Conservation (phyloP, 2,888 invertebrate species). For the Gymnoscelis rufifasciata region DNA sequence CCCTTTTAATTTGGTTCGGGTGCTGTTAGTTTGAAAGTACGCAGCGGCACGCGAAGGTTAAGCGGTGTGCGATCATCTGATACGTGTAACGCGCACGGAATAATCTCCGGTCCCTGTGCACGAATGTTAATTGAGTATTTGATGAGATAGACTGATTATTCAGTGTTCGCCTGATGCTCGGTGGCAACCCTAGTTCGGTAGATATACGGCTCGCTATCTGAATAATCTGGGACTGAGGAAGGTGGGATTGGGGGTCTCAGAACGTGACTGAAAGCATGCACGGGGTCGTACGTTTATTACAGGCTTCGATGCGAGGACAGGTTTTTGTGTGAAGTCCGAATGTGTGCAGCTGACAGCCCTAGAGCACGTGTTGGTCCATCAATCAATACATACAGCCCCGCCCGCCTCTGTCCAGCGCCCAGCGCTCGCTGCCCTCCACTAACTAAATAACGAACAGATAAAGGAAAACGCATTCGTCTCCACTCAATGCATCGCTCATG, state of each 20-base stretch:
- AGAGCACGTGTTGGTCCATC: constrained; percentile 50
- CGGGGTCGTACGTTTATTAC: constrained; percentile 9
- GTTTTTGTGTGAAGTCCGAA: constrained; percentile 35
- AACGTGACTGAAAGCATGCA: constrained; percentile 19
- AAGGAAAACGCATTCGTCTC: constrained; percentile 49
- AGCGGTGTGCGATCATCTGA: constrained; percentile 46
- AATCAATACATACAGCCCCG: constrained; percentile 52
- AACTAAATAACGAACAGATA: constrained; percentile 59
- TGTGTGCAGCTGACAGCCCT: constrained; percentile 34
- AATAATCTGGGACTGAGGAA: constrained; percentile 13
- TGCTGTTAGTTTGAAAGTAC: constrained; percentile 32
- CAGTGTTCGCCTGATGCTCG: constrained; percentile 33
- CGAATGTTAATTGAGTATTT: constrained; percentile 61
- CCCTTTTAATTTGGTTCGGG: constrained; percentile 48
- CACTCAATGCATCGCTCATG: constrained; percentile 47
- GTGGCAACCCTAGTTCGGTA: constrained; percentile 17
- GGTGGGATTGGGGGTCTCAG: constrained; percentile 12
- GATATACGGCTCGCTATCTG: constrained; percentile 12
- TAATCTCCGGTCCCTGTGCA: constrained; percentile 56
- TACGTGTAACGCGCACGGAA: constrained; percentile 38
- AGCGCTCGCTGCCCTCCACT: constrained; percentile 30
- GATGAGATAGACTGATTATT: constrained; percentile 52
- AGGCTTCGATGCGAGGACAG: constrained; percentile 9
- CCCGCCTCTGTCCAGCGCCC: constrained; percentile 16
- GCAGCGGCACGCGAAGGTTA: constrained; percentile 47